Evolutionary conservation across 2,113 vertebrate species (phyloP), one percentile per base, ranked within the genome.

Genomic region (Gymnobelideus leadbeateri): DNA sequence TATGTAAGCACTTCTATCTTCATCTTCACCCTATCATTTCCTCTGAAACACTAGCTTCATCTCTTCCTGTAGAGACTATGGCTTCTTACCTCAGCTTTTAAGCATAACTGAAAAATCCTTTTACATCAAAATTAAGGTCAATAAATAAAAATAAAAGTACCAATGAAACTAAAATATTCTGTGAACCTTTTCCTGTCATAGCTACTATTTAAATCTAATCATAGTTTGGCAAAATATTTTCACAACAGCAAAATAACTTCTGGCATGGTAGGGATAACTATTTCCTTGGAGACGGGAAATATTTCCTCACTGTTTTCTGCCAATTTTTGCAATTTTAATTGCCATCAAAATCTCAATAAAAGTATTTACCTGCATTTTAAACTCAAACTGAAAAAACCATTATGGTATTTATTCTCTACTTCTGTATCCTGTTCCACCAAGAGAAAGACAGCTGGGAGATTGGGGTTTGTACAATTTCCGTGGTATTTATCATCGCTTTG

Each of bases 101-200:
- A 90, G 23, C 61, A 25, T 93, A 93, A 93, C 61, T 50, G 57
- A 0, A 31, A 90, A 92, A 89, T 57, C 89, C 50, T 24, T 47
- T 91, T 57, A 43, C 0, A 12, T 6, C 77, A 92, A 95, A 96
- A 54, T 90, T 89, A 91, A 68, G 46, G 49, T 53, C 54, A 93
- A 84, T n/a, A 37, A 92, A 43, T 53, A 90, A 92, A 91, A 14
- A 43, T 50, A 24, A 49, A 90, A 16, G n/a, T 95, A 91, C 55
- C 90, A 96, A 92, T 50, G 51, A 94, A 93, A 92, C 92, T 94
- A 9, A 84, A 96, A 94, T 68, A 84, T 24, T 90, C 68, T 43
- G 68, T 43, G 47, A 9, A 25, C 10, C 84, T 53, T 91, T 91
- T 95, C 57, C 28, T 68, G 16, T 91, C 43, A 92, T 53, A 68